Base-by-base conservation (phyloP, 2,113 vertebrate genomes). In the Seriola rivoliana region DNA sequence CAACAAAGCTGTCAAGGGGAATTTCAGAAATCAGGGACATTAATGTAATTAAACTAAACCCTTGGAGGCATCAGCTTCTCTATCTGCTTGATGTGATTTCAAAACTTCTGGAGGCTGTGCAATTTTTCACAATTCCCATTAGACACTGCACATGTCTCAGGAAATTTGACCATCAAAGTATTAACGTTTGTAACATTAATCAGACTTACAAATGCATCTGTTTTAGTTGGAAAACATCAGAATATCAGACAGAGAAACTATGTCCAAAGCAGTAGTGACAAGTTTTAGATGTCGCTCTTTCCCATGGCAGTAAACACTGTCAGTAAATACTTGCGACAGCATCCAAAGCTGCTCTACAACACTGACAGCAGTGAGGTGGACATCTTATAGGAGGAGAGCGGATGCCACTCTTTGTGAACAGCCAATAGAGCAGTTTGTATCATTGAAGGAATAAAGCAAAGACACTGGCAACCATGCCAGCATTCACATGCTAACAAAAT, bases 21-120 rank as follows among this genome's bases (percentile, higher is more conserved):
- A 82, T 91, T 84, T 71, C 64, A 77, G 67, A 87, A 93, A 89
- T 93, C 88, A 82, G 81, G 66, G 44, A 81, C 82, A 89, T 89
- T 91, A 75, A 83, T 87, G 76, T 82, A 90, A 94, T 94, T 94
- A 90, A 89, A 92, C 75, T 54, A 82, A 93, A 87, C 76, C 72
- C 80, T 46, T 52, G 54, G 65, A 93, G 88, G 88, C 73, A 75
- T 63, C 76, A 74, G 84, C 77, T 87, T 78, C 74, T 86, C 58
- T 85, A 73, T 84, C 75, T 93, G 82, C 88, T 52, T 87, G 64
- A 85, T 80, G 71, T 83, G 71, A 82, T 87, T 89, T 82, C 36
- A 48, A 46, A 82, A 88, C 81, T 81, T 93, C 64, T 84, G 44
- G 63, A 83, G 82, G 81, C 80, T 82, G 68, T 86, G 80, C 74